Evolutionary conservation across 2,113 vertebrate species (phyloP).

Genomic region (Galbula dea): DNA sequence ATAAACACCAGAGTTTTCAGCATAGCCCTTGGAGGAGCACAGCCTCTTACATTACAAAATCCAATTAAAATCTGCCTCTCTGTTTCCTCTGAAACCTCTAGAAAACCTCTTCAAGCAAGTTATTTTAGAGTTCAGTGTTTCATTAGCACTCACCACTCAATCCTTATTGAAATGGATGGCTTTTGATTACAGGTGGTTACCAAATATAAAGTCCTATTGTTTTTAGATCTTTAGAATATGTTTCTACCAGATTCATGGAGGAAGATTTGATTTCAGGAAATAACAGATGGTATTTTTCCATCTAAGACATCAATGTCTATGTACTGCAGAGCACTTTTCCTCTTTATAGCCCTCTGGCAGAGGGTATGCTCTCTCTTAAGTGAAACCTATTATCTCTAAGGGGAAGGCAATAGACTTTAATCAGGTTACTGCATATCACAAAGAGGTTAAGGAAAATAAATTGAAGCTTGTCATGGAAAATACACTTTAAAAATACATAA

Average conservation of each 20-base stretch:
- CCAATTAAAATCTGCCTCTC: background rate
- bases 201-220: background rate
- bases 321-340: background rate
- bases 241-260: background rate
- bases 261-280: background rate
- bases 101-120: background rate
- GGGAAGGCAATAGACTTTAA: background rate
- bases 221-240: background rate
- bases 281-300: background rate
- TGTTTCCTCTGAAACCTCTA: background rate
- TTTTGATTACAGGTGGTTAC: background rate
- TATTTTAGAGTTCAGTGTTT: background rate
- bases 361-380: background rate
- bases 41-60: background rate
- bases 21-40: background rate
- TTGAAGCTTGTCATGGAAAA: background rate
- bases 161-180: background rate
- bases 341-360: background rate
- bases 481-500: background rate
- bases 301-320: background rate
- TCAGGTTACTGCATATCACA: background rate
- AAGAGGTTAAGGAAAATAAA: background rate
- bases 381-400: background rate
- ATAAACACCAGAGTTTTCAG: background rate
- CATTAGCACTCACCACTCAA: background rate